These are phyloP conservation scores for Metacarcinus magister DNA, from an alignment of 2,888 invertebrate genomes.

Conservation along the genomic window DNA sequence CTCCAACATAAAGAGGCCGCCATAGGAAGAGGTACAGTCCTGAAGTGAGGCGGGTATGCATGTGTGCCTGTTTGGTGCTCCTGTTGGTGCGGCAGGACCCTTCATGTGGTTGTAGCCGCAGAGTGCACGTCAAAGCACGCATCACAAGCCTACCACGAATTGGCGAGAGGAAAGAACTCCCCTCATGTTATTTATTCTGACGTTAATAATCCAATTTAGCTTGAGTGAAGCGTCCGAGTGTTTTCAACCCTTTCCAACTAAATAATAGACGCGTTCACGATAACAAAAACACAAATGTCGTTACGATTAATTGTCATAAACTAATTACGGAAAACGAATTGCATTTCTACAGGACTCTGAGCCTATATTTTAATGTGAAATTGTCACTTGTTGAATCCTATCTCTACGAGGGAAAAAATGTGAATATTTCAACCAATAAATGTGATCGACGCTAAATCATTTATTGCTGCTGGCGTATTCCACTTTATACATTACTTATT, in stretches of 20 bases:
- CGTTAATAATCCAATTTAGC: conserved; percentile 56
- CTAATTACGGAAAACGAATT: conserved; percentile 54
- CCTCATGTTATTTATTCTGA: conserved; percentile 51
- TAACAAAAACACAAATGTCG: conserved; percentile 57
- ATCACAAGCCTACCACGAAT: not conserved
- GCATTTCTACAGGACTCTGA: conserved; percentile 64
- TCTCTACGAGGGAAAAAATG: not conserved
- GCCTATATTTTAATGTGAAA: conserved; percentile 31
- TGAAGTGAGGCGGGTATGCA: not conserved
- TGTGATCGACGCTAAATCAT: not conserved
- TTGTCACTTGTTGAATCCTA: conserved; percentile 42
- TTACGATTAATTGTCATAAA: conserved; percentile 66
- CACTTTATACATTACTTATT: not conserved
- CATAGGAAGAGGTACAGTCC: not conserved
- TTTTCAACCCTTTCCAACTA: conserved; percentile 57
- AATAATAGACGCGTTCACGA: conserved; percentile 58
- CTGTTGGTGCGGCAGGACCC: not conserved
- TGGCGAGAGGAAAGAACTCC: not conserved
- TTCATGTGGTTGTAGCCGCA: not conserved
- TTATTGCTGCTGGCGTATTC: not conserved
- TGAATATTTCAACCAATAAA: not conserved
- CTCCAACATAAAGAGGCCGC: not conserved
- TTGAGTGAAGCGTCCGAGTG: conserved; percentile 8
- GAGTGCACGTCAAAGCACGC: not conserved
- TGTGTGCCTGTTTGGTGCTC: not conserved